These are phyloP conservation scores for Pimephales promelas DNA, from an alignment of 2,113 vertebrate species.

Conservation along the genomic window DNA sequence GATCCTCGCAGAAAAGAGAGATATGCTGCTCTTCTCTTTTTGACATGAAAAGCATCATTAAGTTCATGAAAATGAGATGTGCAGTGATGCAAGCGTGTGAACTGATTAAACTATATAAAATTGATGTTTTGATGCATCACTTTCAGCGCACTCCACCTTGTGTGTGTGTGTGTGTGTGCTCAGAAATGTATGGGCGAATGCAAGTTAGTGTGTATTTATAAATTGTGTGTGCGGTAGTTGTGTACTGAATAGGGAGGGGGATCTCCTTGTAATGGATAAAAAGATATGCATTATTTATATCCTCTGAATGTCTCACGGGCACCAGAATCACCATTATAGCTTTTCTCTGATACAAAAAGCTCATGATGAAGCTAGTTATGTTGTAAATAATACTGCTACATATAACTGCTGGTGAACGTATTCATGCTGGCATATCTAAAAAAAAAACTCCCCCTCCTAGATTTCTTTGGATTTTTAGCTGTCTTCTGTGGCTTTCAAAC, in stretches of 20 bases:
- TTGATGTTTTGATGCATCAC: not conserved
- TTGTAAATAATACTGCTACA: not conserved
- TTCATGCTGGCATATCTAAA: not conserved
- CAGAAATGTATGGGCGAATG: not conserved
- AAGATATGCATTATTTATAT: slow-evolving; percentile 46
- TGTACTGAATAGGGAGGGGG: not conserved
- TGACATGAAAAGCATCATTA: slow-evolving; percentile 9
- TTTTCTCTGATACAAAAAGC: not conserved
- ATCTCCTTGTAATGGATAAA: slow-evolving; percentile 15
- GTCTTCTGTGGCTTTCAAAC: not conserved
- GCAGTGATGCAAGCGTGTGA: slow-evolving; percentile 12
- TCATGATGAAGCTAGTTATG: not conserved
- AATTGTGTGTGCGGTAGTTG: not conserved
- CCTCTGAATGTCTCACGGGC: slow-evolving; percentile 20
- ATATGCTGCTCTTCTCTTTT: not conserved
- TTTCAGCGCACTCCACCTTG: not conserved
- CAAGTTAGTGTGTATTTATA: slow-evolving; percentile 1
- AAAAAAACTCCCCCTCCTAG: not conserved
- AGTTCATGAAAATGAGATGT: not conserved
- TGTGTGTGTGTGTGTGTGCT: not conserved
- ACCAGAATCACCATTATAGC: slow-evolving; percentile 22
- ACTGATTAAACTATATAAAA: slow-evolving; percentile 10
- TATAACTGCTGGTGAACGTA: not conserved
- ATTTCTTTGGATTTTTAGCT: not conserved
- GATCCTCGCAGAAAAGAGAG: not conserved